A percentile compares a stretch with the other conserved stretches of the same genome.
phyloP scores from a whole-genome alignment of 2,888 invertebrate genomes.

The Sarcophaga caerulescens region DNA sequence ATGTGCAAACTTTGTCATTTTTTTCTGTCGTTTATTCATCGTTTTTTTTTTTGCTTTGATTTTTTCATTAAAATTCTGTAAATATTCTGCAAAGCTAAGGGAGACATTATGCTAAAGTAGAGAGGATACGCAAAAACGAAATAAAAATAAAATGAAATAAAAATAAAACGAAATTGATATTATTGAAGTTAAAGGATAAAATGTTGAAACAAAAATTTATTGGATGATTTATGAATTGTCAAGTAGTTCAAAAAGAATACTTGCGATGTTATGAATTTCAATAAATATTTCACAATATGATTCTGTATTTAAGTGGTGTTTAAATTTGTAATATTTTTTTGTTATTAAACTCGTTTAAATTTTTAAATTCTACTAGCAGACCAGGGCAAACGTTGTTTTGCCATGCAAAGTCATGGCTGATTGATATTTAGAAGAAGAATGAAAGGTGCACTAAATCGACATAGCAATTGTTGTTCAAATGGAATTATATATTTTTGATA shows the following conservation, averaged over 20 bases:
- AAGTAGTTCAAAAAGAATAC: conserved; percentile 60
- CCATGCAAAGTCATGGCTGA: no score
- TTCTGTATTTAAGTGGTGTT: not conserved
- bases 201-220: conserved; percentile 57
- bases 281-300: conserved; percentile 29
- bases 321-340: no score
- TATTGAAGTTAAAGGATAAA: conserved; percentile 56
- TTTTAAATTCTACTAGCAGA: no score
- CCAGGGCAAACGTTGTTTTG: no score
- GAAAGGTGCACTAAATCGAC: no score
- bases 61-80: conserved; percentile 48
- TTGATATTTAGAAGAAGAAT: no score
- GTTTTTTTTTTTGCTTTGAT: not conserved
- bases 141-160: not conserved
- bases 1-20: conserved; percentile 48
- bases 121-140: not conserved
- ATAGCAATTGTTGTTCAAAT: no score
- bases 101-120: conserved; percentile 8
- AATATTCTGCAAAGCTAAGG: conserved; percentile 49
- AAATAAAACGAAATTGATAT: conserved; percentile 50
- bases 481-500: no score
- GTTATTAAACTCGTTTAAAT: no score
- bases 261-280: conserved; percentile 27
- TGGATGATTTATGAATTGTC: conserved; percentile 67
- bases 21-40: not conserved